These are phyloP conservation scores for Pterocles burchelli DNA, from an alignment of 2,113 vertebrate species.

Conservation along the genomic window DNA sequence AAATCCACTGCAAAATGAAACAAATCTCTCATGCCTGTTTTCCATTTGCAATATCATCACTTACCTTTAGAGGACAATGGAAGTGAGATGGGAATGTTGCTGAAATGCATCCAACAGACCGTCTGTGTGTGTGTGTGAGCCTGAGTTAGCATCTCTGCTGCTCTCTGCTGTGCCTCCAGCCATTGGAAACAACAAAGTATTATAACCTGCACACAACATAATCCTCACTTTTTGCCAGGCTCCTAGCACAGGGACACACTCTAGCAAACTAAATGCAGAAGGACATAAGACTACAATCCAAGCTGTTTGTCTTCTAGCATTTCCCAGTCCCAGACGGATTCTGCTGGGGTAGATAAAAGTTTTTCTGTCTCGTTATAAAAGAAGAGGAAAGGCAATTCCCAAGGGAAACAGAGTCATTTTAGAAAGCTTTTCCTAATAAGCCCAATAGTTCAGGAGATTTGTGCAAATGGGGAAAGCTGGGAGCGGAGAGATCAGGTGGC, in stretches of 20 bases:
- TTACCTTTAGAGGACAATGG: slow-evolving; percentile 38
- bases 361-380: slow-evolving; percentile 9
- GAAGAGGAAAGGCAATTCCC: slow-evolving; percentile 12
- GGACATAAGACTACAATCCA: background rate
- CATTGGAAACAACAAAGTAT: slow-evolving; percentile 1
- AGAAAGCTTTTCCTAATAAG: slow-evolving; percentile 38
- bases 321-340: background rate
- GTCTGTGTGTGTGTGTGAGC: background rate
- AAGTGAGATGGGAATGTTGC: slow-evolving; percentile 28
- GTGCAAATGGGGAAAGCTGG: background rate
- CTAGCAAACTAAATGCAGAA: background rate
- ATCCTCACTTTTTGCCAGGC: background rate
- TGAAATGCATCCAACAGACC: slow-evolving; percentile 7
- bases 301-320: background rate
- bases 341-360: slow-evolving; percentile 13
- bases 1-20: slow-evolving; percentile 56
- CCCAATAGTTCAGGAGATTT: slow-evolving; percentile 43
- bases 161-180: background rate
- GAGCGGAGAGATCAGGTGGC: slow-evolving; percentile 31
- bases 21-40: slow-evolving; percentile 55
- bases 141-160: background rate
- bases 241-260: background rate
- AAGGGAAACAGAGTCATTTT: slow-evolving; percentile 27
- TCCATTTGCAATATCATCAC: slow-evolving; percentile 64
- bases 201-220: background rate